Evolutionary conservation across 23 tunicate genomes (phyloP).

Genomic region (Trididemnum nubilum): DNA sequence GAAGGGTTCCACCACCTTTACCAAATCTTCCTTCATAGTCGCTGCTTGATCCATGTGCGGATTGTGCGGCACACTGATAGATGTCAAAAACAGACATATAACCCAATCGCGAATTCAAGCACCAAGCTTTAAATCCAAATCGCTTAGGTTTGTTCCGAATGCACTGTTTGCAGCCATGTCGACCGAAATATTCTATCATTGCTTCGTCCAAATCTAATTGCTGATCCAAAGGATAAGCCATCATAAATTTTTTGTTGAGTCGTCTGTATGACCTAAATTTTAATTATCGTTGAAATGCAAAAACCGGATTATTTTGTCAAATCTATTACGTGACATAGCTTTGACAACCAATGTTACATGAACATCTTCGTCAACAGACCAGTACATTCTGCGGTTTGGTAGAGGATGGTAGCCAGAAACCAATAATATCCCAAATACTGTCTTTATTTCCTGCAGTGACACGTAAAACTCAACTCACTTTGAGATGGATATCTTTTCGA

Average conservation of each 20-base stretch:
- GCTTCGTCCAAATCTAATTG: not conserved
- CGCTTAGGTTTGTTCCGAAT: not conserved
- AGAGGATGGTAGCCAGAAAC: slow-evolving; percentile 13
- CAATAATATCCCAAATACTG: slow-evolving; percentile 2
- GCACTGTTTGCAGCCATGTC: slow-evolving; percentile 1
- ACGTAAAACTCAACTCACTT: not conserved
- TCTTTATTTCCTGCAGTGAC: not conserved
- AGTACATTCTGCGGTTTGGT: slow-evolving; percentile 15
- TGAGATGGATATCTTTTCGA: not conserved
- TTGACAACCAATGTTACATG: not conserved
- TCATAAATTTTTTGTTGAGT: not conserved
- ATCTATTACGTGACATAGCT: slow-evolving; percentile 8
- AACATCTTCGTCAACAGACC: slow-evolving; percentile 10
- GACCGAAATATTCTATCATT: not conserved
- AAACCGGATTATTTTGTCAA: slow-evolving; percentile 2
- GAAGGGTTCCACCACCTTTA: slow-evolving; percentile 9
- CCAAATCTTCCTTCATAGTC: slow-evolving; percentile 11
- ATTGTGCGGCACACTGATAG: not conserved
- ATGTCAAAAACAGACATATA: not conserved
- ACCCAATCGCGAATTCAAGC: not conserved
- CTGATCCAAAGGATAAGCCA: not conserved
- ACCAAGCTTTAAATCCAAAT: slow-evolving; percentile 14
- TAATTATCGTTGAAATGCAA: slow-evolving; percentile 11
- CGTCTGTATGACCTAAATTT: not conserved
- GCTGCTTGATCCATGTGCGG: not conserved